phyloP scores from a whole-genome alignment of 1,140 invertebrate genomes.

The Solen grandis region DNA sequence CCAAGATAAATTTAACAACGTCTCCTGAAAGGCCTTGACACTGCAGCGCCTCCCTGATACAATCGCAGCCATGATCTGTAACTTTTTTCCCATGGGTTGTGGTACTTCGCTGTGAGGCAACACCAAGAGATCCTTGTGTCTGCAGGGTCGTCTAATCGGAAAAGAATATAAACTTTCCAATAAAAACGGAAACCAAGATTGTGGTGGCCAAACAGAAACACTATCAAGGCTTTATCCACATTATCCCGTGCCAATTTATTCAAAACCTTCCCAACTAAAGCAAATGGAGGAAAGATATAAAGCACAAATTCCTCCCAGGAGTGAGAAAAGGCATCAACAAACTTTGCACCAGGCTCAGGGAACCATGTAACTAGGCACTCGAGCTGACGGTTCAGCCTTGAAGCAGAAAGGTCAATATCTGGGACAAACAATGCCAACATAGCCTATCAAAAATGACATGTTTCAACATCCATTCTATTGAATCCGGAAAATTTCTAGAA shows the following conservation, averaged over 20 bases:
- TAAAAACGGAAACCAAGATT: background rate
- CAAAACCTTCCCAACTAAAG: conserved; percentile 19
- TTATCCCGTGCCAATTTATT: conserved; percentile 49
- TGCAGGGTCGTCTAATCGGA: conserved; percentile 36
- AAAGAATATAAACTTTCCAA: conserved; percentile 11
- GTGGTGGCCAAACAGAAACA: background rate
- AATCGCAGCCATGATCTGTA: background rate
- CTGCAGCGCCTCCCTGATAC: conserved; percentile 19
- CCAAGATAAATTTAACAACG: conserved; percentile 1
- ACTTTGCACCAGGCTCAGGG: too few species aligned
- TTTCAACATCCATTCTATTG: too few species aligned
- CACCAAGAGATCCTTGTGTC: conserved; percentile 4
- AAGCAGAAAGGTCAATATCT: too few species aligned
- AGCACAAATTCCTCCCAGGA: too few species aligned
- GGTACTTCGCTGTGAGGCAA: background rate
- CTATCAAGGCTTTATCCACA: conserved; percentile 52
- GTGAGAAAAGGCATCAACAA: too few species aligned
- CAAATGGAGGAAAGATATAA: too few species aligned
- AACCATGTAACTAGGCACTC: conserved; percentile 38
- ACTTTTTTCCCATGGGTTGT: conserved; percentile 17
- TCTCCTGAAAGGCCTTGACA: background rate
- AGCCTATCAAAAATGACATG: too few species aligned
- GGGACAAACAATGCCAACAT: too few species aligned
- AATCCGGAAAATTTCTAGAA: conserved; percentile 48
- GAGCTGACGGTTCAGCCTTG: too few species aligned